A percentile compares a stretch with the other conserved stretches of the same genome.
Evolutionary conservation across 2,888 invertebrate species (phyloP).

Genomic region (Myathropa florea): DNA sequence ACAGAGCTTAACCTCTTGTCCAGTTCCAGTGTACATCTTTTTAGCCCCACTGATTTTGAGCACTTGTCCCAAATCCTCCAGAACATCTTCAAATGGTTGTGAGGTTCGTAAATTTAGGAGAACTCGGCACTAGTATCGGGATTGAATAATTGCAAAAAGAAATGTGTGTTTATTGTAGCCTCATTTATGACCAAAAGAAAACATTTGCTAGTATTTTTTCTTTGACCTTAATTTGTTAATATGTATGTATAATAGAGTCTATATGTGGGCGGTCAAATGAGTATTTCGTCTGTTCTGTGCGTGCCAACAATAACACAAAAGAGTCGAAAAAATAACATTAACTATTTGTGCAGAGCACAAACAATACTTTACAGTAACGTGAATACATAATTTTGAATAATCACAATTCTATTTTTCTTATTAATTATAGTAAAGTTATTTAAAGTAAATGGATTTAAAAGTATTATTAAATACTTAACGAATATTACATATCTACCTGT

Average conservation of each 20-base stretch:
- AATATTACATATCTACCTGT: slow-evolving; percentile 84
- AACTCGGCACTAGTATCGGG: slow-evolving; percentile 90
- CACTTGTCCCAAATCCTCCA: slow-evolving; percentile 95
- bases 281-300: too few species aligned
- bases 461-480: not conserved
- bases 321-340: too few species aligned
- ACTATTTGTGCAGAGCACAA: too few species aligned
- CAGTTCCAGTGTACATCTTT: slow-evolving; percentile 94
- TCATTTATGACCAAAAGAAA: too few species aligned
- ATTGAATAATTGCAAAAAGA: slow-evolving; percentile 57
- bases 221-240: too few species aligned
- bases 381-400: too few species aligned
- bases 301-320: too few species aligned
- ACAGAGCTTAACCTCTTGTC: slow-evolving; percentile 88
- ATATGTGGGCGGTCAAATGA: too few species aligned
- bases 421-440: not conserved
- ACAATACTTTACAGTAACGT: too few species aligned
- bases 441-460: not conserved
- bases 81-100: slow-evolving; percentile 96
- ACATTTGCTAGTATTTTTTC: too few species aligned
- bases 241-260: too few species aligned
- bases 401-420: not conserved
- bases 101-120: slow-evolving; percentile 94
- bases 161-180: slow-evolving; percentile 40
- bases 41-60: slow-evolving; percentile 95